phyloP scores from a whole-genome alignment of 2,113 vertebrate species.

The Azemiops feae region DNA sequence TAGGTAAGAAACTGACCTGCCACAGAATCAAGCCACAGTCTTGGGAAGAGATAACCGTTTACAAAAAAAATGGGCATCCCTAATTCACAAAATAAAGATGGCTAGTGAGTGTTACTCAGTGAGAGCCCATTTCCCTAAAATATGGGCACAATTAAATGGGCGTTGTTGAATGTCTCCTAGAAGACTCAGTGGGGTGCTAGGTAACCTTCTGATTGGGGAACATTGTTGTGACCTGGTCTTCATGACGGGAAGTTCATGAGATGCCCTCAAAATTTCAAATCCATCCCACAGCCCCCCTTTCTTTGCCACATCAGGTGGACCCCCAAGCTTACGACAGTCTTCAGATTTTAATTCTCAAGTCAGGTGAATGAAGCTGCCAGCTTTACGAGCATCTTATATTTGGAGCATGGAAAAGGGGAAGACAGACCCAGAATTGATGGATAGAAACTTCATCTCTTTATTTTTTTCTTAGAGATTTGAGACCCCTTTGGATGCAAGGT shows the following conservation, averaged over 20 bases:
- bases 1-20: neutral
- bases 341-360: neutral
- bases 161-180: neutral
- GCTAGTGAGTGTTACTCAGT: neutral
- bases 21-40: neutral
- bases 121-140: neutral
- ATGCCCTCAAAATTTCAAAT: neutral
- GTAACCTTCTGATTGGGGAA: neutral
- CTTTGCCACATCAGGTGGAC: conserved; percentile 11
- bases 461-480: neutral
- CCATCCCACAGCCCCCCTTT: rapidly evolving
- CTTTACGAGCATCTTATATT: conserved; percentile 14
- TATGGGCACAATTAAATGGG: neutral
- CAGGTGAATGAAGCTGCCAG: conserved; percentile 41
- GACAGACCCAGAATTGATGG: neutral
- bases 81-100: neutral
- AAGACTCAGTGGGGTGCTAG: neutral
- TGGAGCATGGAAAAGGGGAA: neutral
- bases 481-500: neutral
- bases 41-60: neutral
- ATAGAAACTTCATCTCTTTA: neutral
- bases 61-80: neutral
- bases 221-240: neutral
- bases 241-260: neutral
- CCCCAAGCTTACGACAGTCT: neutral